These are phyloP conservation scores for Denticeps clupeoides DNA, from an alignment of 2,797 vertebrate genomes.

Conservation along the genomic window DNA sequence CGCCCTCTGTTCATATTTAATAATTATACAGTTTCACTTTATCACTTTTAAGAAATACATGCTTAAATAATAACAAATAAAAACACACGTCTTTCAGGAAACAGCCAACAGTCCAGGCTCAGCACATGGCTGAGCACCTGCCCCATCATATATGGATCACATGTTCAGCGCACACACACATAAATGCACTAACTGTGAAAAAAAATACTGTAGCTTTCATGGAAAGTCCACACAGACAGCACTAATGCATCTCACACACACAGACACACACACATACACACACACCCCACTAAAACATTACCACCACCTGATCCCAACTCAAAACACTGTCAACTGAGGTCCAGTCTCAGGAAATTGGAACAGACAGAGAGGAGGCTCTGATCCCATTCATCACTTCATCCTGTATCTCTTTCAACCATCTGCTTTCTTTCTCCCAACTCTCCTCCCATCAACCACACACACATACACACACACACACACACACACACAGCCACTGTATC, in stretches of 20 bases:
- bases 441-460: not conserved
- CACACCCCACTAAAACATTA: not conserved
- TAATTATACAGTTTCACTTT: no score
- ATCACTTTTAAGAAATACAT: no score
- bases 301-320: not conserved
- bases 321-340: slow-evolving; percentile 1
- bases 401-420: slow-evolving; percentile 2
- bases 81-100: no score
- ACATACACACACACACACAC: no score
- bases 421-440: slow-evolving; percentile 1
- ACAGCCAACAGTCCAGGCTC: no score
- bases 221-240: not conserved
- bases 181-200: not conserved
- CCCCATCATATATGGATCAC: no score
- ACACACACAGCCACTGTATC: no score
- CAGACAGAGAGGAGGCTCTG: slow-evolving; percentile 3
- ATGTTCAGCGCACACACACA: no score
- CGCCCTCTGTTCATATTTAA: no score
- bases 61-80: no score
- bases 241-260: not conserved
- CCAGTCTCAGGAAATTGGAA: slow-evolving; percentile 2
- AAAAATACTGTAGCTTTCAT: not conserved
- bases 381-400: slow-evolving; percentile 3
- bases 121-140: no score
- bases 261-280: not conserved